A percentile compares a stretch with the other conserved stretches of the same genome.
phyloP scores from a whole-genome alignment of 2,113 vertebrate genomes.

The Neopipo cinnamomea region DNA sequence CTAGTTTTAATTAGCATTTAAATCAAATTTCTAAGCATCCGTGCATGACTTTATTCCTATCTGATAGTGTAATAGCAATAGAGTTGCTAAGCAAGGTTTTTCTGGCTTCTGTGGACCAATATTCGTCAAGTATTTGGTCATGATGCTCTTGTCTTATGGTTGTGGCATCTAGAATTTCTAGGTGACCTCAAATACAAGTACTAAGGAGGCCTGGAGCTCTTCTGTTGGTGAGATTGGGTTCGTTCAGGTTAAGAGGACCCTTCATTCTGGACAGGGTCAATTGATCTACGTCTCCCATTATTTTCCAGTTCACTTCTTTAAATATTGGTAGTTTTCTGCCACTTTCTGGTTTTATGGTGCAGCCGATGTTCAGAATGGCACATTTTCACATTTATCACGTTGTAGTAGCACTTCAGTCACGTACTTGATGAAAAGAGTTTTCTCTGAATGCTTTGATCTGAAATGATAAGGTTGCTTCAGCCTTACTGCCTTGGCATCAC shows the following conservation, averaged over 20 bases:
- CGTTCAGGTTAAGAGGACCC: background rate
- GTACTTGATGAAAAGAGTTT: background rate
- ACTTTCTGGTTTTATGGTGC: background rate
- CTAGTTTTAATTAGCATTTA: background rate
- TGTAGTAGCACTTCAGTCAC: background rate
- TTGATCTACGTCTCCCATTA: background rate
- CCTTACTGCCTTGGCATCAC: background rate
- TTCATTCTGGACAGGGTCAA: background rate
- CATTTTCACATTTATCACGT: background rate
- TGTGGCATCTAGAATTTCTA: background rate
- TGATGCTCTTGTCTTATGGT: background rate
- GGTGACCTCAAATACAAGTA: background rate
- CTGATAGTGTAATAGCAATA: background rate
- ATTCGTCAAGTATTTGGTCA: background rate
- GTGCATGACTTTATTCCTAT: background rate
- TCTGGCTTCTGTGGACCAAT: background rate
- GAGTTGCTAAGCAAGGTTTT: background rate
- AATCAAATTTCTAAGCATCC: background rate
- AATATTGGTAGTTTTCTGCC: background rate
- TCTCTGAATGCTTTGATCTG: background rate
- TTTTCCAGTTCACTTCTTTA: background rate
- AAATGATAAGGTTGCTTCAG: background rate
- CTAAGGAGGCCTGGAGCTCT: background rate
- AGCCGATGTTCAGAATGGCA: background rate
- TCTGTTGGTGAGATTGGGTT: background rate